Evolutionary conservation across 2,888 invertebrate genomes (phyloP), one percentile per base, ranked within the genome.

Genomic region (Girardia tigrina): DNA sequence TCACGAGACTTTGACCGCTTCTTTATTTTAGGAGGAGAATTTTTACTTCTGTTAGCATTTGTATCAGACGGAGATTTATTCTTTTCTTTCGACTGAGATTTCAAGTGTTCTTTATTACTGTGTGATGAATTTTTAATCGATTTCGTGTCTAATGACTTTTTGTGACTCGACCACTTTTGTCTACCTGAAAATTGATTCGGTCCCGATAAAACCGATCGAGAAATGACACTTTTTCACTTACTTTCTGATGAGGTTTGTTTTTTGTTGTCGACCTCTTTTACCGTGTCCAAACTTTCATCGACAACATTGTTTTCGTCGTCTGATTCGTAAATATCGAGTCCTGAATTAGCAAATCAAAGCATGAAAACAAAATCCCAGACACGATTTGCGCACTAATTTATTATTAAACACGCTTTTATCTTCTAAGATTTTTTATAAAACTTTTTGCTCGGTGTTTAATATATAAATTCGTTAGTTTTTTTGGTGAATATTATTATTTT

Each of bases 61-160:
- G 56, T 56, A 56, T 56, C 56, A n/a, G 56, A 56, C n/a, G 56
- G 23, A 23, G 56, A 56, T n/a, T 56, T 56, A 6, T 56, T 56
- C 23, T 56, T 56, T 4, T 56, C 56, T 56, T 56, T 56, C 8
- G 56, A 56, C 23, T 56, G 20, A 8, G n/a, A 6, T n/a, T 56
- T 56, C n/a, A 6, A 4, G 4, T 4, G 6, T 20, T 12, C 4
- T 56, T 56, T 56, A 56, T n/a, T 56, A n/a, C n/a, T n/a, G 4
- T 23, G 56, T 8, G 56, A 56, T 56, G 56, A 56, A 56, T 56
- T 4, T 56, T 56, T 4, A 56, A 20, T 23, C 23, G 23, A 4
- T 56, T 56, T 56, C 2, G 56, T 6, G 6, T 12, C 4, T n/a
- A n/a, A n/a, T 56, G 56, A 56, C n/a, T 56, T 56, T 56, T 56